phyloP scores from a whole-genome alignment of 1,140 invertebrate species.

The Acromyrmex heyeri region DNA sequence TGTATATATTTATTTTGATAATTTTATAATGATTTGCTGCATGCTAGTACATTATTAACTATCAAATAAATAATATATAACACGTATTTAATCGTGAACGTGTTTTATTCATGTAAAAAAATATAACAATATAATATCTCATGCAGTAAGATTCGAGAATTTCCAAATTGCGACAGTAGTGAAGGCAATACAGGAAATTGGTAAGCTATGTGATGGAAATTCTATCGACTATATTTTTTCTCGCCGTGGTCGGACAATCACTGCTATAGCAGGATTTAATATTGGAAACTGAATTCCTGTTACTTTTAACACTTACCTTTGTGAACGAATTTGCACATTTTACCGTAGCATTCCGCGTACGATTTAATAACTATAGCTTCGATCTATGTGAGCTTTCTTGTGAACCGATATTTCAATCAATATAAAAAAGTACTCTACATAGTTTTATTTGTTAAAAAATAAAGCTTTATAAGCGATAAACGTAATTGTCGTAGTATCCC shows the following conservation, averaged over 20 bases:
- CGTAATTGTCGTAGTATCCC: neutral
- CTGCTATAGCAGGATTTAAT: constrained; percentile 51
- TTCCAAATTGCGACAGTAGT: constrained; percentile 19
- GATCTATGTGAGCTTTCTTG: constrained; percentile 1
- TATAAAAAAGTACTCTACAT: neutral
- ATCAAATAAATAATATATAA: neutral
- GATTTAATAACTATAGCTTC: constrained; percentile 36
- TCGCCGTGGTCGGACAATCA: constrained; percentile 28
- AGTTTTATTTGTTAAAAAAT: neutral
- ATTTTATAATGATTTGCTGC: neutral
- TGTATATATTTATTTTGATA: neutral
- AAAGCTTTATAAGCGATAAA: neutral
- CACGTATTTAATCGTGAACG: neutral
- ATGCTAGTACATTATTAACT: no score
- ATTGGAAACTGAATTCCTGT: constrained; percentile 50
- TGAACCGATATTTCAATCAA: neutral
- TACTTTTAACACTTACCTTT: constrained; percentile 57
- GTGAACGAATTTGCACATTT: constrained; percentile 52
- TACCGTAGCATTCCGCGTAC: neutral
- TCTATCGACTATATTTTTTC: constrained; percentile 53
- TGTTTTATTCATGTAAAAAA: neutral
- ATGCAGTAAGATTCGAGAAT: constrained; percentile 43
- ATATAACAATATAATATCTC: neutral
- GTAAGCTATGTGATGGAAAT: constrained; percentile 56
- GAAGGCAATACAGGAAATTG: constrained; percentile 50